Evolutionary conservation across 2,113 vertebrate species (phyloP).

Genomic region (Tragulus kanchil): DNA sequence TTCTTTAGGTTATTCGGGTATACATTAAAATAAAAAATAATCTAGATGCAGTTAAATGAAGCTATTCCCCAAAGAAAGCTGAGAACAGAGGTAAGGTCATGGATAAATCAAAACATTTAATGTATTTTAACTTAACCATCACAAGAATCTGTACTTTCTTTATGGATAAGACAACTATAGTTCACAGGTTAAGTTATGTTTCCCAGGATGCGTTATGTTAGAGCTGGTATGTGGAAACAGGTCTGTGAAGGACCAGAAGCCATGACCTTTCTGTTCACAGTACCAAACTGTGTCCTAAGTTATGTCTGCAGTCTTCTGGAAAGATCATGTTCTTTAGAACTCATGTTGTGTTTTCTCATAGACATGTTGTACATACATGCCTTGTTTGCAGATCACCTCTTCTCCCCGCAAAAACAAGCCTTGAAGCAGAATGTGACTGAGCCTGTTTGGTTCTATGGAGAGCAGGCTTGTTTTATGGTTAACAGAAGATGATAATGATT

Average conservation of each 20-base stretch:
- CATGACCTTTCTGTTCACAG: not conserved
- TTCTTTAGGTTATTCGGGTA: constrained; percentile 1
- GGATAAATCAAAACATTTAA: not conserved
- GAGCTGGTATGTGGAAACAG: not conserved
- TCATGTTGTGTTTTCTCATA: not conserved
- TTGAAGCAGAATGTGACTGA: constrained; percentile 11
- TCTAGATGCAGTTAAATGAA: constrained; percentile 30
- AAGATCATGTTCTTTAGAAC: not conserved
- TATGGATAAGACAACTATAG: constrained; percentile 6
- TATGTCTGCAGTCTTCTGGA: not conserved
- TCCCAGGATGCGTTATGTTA: not conserved
- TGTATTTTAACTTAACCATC: not conserved
- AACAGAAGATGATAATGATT: not conserved
- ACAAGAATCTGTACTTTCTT: not conserved
- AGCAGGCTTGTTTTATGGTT: not conserved
- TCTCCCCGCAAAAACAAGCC: not conserved
- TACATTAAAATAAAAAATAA: constrained; percentile 39
- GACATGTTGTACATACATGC: not conserved
- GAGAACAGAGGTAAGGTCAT: constrained; percentile 9
- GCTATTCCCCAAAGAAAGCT: not conserved
- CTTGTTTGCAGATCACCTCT: not conserved
- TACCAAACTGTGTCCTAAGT: not conserved
- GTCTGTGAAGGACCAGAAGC: not conserved
- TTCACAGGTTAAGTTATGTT: not conserved
- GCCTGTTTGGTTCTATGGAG: not conserved